A percentile compares a stretch with the other conserved stretches of the same genome.
These are phyloP conservation scores for Cebus imitator DNA, from an alignment of 2,113 vertebrate species.

Conservation along the genomic window DNA sequence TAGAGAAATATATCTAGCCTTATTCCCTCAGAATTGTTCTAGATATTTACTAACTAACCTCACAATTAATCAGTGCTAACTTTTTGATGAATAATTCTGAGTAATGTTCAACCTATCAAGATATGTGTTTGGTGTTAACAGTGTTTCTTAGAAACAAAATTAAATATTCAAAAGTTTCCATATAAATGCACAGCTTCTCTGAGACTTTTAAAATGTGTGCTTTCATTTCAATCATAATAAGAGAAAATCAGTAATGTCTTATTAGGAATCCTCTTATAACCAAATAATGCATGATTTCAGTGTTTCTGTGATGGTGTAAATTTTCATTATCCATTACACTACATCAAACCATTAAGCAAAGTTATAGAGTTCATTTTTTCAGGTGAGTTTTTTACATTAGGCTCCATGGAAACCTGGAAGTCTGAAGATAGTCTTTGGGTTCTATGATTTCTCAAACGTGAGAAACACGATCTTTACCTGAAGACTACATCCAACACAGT, in stretches of 20 bases:
- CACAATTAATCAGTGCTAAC: not conserved
- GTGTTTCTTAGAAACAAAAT: slow-evolving; percentile 28
- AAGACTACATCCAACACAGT: not conserved
- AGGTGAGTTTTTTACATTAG: not conserved
- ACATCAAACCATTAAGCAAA: not conserved
- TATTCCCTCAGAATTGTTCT: not conserved
- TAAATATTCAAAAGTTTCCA: not conserved
- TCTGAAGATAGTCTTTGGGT: not conserved
- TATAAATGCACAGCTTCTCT: not conserved
- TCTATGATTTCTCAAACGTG: not conserved
- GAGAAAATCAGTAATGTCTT: not conserved
- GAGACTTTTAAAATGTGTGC: not conserved
- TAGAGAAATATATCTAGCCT: not conserved
- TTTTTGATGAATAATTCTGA: not conserved
- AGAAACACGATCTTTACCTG: not conserved
- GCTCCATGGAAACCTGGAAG: not conserved
- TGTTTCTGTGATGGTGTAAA: not conserved
- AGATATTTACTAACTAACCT: not conserved
- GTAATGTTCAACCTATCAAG: not conserved
- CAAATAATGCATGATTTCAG: not conserved
- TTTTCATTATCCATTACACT: not conserved
- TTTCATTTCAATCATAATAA: not conserved
- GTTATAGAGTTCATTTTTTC: not conserved
- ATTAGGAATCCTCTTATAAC: not conserved
- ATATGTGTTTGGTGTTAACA: not conserved